Conservation (phyloP, 2,113 vertebrate genomes). For the Sander lucioperca region DNA sequence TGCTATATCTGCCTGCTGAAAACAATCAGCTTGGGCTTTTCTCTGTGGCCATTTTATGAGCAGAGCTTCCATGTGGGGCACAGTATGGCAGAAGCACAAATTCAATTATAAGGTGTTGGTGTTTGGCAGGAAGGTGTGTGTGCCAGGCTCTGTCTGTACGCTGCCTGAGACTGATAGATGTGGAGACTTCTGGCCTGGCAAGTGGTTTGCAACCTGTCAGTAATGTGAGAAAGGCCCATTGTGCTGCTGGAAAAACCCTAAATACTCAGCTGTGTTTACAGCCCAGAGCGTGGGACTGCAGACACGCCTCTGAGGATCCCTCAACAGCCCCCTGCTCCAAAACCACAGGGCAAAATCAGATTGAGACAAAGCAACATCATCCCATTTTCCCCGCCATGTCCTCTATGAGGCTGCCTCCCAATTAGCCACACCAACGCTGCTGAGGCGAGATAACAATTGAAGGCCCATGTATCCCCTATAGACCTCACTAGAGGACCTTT, state of each 20-base stretch:
- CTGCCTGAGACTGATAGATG: conserved; percentile 68
- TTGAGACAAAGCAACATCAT: conserved; percentile 52
- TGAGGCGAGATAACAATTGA: conserved; percentile 77
- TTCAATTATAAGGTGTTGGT: conserved; percentile 73
- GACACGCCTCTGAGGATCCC: conserved; percentile 41
- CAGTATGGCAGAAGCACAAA: conserved; percentile 61
- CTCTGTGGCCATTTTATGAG: conserved; percentile 60
- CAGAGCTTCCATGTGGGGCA: conserved; percentile 50
- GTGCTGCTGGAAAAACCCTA: conserved; percentile 52
- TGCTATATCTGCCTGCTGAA: conserved; percentile 40
- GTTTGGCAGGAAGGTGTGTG: conserved; percentile 51
- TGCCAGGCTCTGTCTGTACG: conserved; percentile 40
- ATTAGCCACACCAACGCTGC: conserved; percentile 71
- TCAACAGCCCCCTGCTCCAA: conserved; percentile 21
- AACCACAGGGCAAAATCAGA: conserved; percentile 48
- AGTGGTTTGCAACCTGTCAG: conserved; percentile 61
- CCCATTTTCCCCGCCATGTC: conserved; percentile 28
- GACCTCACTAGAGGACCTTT: conserved; percentile 73
- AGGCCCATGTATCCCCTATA: conserved; percentile 73
- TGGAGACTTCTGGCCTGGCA: conserved; percentile 57
- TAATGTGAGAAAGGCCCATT: conserved; percentile 58
- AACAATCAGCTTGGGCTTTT: conserved; percentile 69
- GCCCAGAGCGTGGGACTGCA: conserved; percentile 37
- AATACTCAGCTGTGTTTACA: conserved; percentile 67
- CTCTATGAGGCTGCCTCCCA: conserved; percentile 57